Evolutionary conservation across 2,797 vertebrate species (phyloP), one percentile per base, ranked within the genome.

Genomic region (Sciurus vulgaris): DNA sequence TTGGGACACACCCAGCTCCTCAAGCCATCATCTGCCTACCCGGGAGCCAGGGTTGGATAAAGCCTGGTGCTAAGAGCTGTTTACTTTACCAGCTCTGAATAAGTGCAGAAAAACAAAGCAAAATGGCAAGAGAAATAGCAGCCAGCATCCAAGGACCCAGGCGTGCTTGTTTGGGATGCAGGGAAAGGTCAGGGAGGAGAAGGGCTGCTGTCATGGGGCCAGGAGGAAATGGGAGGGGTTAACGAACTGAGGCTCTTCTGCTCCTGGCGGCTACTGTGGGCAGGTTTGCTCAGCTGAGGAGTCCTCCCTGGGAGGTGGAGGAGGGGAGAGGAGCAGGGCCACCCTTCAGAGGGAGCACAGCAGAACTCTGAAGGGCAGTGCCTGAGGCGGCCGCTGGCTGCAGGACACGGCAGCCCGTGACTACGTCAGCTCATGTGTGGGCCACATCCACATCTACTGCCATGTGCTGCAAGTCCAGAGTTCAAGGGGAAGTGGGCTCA

Each of bases 21-120:
- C 14, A 7, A 10, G 59, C 6, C 33, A 26, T 61, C 24, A 0
- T 24, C n/a, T 18, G 3, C 38, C 61, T n/a, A 4, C 8, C 0
- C n/a, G 59, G 82, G 3, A 18, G 33, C 33, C 30, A 4, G 26
- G 59, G 89, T 18, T 7, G 69, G 86, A 15, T 69, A 44, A 33
- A 86, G 54, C 30, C 24, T 35, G 59, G 51, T 6, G 18, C 38
- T 72, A 56, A 88, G 73, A 94, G 38, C 20, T 70, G 51, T 44
- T 91, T 28, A 41, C 49, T n/a, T 78, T n/a, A 26, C 38, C 15
- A 72, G 72, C 38, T 94, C 63, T 91, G 79, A 94, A 35, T 63
- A 26, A 6, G 6, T 7, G 15, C 7, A 47, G 38, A 26, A 49
- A 93, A 86, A 72, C 51, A 72, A 63, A 30, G 65, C 38, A 22